These are phyloP conservation scores for Pyrocephalus nanus DNA, from an alignment of 2,797 vertebrate species.

Conservation along the genomic window DNA sequence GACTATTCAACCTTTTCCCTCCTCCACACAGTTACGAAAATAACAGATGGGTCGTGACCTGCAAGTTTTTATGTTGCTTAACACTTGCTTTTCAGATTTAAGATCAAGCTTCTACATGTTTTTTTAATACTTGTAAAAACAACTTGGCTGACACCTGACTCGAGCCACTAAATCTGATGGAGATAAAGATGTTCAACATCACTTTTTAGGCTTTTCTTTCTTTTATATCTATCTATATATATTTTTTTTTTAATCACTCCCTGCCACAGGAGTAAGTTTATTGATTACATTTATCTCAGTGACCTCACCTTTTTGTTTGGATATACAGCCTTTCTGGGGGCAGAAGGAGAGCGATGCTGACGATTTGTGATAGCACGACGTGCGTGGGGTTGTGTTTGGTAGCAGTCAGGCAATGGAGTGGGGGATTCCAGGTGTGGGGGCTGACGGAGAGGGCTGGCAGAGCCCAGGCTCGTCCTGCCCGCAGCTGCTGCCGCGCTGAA, in stretches of 20 bases:
- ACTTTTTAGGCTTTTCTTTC: neutral
- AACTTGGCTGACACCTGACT: neutral
- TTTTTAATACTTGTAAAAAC: neutral
- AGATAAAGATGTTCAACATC: neutral
- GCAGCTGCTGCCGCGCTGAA: neutral
- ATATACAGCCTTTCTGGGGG: fast-evolving
- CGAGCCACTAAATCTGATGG: neutral
- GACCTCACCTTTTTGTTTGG: neutral
- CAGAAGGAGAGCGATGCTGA: neutral
- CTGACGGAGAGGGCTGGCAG: neutral
- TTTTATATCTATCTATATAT: neutral
- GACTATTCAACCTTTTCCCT: neutral
- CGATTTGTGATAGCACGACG: fast-evolving
- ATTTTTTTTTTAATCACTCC: neutral
- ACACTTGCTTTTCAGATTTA: neutral
- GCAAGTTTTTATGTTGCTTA: neutral
- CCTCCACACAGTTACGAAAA: neutral
- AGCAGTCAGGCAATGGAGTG: fast-evolving
- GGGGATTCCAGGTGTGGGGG: neutral
- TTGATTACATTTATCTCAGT: fast-evolving
- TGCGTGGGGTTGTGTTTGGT: fast-evolving
- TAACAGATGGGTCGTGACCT: neutral
- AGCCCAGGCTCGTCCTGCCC: too few relatives aligned
- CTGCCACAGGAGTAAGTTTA: neutral
- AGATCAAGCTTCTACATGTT: neutral